Evolutionary conservation across 2,113 vertebrate genomes (phyloP).

Genomic region (Tylochromis polylepis): DNA sequence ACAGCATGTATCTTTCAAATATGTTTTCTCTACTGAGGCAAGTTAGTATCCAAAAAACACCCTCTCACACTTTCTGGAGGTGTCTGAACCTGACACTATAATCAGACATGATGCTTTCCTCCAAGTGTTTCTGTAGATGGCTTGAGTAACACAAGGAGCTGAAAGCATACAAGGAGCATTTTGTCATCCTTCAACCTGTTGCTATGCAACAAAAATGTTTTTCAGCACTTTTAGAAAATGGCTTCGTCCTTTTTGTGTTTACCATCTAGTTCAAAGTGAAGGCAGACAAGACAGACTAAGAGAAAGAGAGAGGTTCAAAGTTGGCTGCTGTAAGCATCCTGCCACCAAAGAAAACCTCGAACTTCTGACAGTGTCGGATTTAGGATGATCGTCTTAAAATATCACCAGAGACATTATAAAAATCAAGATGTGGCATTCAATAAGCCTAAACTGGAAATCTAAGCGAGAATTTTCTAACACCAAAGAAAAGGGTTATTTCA

Average conservation of each 20-base stretch:
- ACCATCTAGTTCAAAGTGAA: background rate
- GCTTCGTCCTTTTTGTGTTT: background rate
- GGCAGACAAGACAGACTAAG: background rate
- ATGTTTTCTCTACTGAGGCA: background rate
- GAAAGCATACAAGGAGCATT: background rate
- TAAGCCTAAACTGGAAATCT: background rate
- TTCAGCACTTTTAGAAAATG: slow-evolving; percentile 16
- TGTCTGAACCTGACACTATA: background rate
- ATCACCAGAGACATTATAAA: background rate
- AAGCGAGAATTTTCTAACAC: background rate
- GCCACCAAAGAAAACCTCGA: background rate
- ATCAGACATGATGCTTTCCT: background rate
- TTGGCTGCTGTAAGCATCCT: rapidly evolving
- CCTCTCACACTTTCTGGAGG: background rate
- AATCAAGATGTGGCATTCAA: background rate
- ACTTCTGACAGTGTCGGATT: background rate
- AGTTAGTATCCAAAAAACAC: background rate
- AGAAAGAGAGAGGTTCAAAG: background rate
- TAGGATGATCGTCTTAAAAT: background rate
- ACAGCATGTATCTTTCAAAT: background rate
- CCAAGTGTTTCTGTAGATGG: background rate
- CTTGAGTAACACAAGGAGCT: background rate
- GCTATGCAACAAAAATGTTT: slow-evolving; percentile 42
- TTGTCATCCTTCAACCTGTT: slow-evolving; percentile 20
- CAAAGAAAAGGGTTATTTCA: background rate